Evolutionary conservation across 2,888 invertebrate genomes (phyloP).

Genomic region (Lordiphosa andalusiaca): DNA sequence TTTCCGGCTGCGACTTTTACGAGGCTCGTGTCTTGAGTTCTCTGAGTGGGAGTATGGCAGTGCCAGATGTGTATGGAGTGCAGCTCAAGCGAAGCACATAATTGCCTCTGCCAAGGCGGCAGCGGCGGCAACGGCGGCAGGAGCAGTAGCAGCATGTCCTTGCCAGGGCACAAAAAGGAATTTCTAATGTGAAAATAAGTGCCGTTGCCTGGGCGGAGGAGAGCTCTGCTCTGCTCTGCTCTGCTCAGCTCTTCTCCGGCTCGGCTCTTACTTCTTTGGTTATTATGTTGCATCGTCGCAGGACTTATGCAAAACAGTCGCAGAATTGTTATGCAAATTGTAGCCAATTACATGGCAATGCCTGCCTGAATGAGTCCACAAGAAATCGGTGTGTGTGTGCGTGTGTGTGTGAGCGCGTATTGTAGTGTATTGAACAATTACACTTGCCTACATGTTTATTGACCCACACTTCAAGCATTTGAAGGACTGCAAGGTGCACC

Average conservation of each 20-base stretch:
- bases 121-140: constrained; percentile 4
- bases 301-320: constrained; percentile 71
- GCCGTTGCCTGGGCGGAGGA: constrained; percentile 29
- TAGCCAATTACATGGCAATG: constrained; percentile 73
- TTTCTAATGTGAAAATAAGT: constrained; percentile 74
- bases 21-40: constrained; percentile 47
- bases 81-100: constrained; percentile 74
- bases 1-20: constrained; percentile 70
- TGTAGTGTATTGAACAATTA: constrained; percentile 45
- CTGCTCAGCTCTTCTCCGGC: constrained; percentile 16
- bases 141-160: constrained; percentile 31
- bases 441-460: constrained; percentile 42
- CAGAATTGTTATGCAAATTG: constrained; percentile 76
- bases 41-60: constrained; percentile 15
- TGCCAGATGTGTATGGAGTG: constrained; percentile 43
- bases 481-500: neutral
- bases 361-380: constrained; percentile 30
- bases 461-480: neutral
- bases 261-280: constrained; percentile 25
- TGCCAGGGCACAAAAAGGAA: constrained; percentile 60
- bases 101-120: constrained; percentile 64
- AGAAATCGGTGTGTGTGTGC: constrained; percentile 12
- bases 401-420: constrained; percentile 11
- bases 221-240: no score
- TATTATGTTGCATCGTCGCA: constrained; percentile 70